Evolutionary conservation across 2,888 invertebrate species (phyloP), one percentile per base, ranked within the genome.

Genomic region (Eristalis pertinax): DNA sequence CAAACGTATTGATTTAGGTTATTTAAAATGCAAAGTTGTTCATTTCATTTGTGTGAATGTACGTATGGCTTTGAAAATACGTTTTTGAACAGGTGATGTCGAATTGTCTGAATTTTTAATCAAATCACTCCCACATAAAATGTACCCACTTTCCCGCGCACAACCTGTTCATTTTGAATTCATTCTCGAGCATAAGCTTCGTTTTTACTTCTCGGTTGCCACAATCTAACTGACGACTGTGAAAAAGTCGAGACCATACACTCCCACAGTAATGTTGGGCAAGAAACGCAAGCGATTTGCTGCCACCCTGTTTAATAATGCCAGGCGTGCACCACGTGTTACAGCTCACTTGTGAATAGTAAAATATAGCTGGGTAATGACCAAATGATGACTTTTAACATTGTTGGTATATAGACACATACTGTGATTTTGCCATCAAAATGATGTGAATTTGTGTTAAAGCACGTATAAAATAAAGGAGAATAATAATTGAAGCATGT

Each of bases 301-400:
- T 77, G 64, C 77, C 89, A 85, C 89, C 89, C 89, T 89, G 87
- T 89, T 89, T 87, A 89, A 89, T 89, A 89, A 88, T 89, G 89
- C 89, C 84, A 77, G 64, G 76, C 79, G 87, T 89, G 81, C 63
- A 89, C 86, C 89, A 89, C 89, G 87, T 89, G 89, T 89, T 89
- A 85, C 87, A 82, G 89, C 89, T 89, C 89, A 89, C 87, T 89
- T 89, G 89, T 89, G 89, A 89, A 89, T 89, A 89, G 89, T 89
- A 87, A 89, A 89, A 89, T 89, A 89, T 87, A 88, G 87, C 87
- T 70, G 84, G 79, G 87, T 89, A 89, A 89, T 89, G 89, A 84
- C 85, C 77, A 89, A 89, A 89, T 89, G 89, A 89, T 89, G 89
- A 89, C 89, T 89, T 88, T 89, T 89, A 89, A 89, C 89, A 89